These are phyloP conservation scores for Agapornis roseicollis DNA, from an alignment of 2,113 vertebrate genomes.

Conservation along the genomic window DNA sequence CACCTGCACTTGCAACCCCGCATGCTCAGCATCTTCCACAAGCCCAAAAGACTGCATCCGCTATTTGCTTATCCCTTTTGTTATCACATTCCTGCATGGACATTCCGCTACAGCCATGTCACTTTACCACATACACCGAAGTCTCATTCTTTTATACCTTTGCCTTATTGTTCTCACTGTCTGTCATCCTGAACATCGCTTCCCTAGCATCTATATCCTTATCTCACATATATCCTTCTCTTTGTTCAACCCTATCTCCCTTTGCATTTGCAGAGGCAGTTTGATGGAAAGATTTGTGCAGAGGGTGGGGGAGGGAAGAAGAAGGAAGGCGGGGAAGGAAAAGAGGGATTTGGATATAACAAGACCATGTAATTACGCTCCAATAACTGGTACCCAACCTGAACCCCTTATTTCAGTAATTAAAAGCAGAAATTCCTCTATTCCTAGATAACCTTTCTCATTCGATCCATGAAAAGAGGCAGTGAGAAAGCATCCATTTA, in stretches of 20 bases:
- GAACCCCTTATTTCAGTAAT: constrained; percentile 1
- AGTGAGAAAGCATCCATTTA: constrained; percentile 36
- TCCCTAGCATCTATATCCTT: neutral
- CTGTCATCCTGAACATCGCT: neutral
- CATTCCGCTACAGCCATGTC: neutral
- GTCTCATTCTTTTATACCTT: neutral
- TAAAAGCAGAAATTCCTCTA: neutral
- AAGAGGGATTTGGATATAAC: constrained; percentile 28
- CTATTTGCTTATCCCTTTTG: neutral
- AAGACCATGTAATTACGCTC: constrained; percentile 37
- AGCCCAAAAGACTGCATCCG: neutral
- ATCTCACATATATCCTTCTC: neutral
- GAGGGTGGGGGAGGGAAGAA: constrained; percentile 21
- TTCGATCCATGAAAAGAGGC: neutral
- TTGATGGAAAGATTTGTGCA: constrained; percentile 45
- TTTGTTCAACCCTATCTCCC: constrained; percentile 19
- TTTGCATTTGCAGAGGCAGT: neutral
- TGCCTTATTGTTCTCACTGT: neutral
- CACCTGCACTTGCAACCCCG: neutral
- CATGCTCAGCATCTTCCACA: neutral
- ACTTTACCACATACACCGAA: neutral
- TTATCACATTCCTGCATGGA: neutral
- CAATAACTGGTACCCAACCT: neutral
- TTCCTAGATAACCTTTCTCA: neutral
- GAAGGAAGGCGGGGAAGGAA: neutral